phyloP scores from a whole-genome alignment of 2,888 invertebrate genomes.

The Rhogogaster chlorosoma region DNA sequence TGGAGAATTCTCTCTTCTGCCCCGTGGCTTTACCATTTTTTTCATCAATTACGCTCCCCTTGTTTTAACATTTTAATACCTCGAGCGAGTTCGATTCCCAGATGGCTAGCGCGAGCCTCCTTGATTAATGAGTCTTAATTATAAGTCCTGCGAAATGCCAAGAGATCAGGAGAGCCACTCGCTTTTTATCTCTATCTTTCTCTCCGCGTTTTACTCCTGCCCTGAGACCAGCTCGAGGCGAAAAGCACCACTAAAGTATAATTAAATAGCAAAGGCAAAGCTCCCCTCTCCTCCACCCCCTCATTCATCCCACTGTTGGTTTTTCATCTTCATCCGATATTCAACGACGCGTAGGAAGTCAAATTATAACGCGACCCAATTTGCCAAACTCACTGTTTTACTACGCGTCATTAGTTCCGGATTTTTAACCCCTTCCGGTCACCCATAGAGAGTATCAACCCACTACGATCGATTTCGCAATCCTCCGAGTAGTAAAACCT shows the following conservation, averaged over 20 bases:
- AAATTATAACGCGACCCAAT: constrained; percentile 31
- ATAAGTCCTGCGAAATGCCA: constrained; percentile 45
- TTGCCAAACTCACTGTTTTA: constrained; percentile 20
- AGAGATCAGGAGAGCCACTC: constrained; percentile 44
- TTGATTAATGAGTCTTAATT: constrained; percentile 53
- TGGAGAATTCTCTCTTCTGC: constrained; percentile 4
- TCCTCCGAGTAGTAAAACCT: background rate
- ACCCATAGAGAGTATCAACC: background rate
- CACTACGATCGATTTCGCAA: background rate
- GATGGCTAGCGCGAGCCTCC: constrained; percentile 46
- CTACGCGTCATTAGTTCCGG: constrained; percentile 14
- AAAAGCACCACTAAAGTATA: constrained; percentile 31
- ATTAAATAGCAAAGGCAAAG: constrained; percentile 35
- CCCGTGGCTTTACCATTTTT: constrained; percentile 47
- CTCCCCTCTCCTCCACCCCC: background rate
- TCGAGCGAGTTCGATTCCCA: constrained; percentile 52
- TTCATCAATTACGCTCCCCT: constrained; percentile 53
- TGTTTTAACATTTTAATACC: constrained; percentile 53
- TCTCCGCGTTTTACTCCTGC: background rate
- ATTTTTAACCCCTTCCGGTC: constrained; percentile 14
- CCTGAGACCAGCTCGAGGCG: background rate
- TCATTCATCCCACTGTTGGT: constrained; percentile 11
- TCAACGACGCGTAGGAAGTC: constrained; percentile 3
- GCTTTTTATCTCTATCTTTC: constrained; percentile 19
- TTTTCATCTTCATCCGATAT: constrained; percentile 44